Base-by-base conservation (phyloP, 1,140 invertebrate species). In the Psilanteris sp. region DNA sequence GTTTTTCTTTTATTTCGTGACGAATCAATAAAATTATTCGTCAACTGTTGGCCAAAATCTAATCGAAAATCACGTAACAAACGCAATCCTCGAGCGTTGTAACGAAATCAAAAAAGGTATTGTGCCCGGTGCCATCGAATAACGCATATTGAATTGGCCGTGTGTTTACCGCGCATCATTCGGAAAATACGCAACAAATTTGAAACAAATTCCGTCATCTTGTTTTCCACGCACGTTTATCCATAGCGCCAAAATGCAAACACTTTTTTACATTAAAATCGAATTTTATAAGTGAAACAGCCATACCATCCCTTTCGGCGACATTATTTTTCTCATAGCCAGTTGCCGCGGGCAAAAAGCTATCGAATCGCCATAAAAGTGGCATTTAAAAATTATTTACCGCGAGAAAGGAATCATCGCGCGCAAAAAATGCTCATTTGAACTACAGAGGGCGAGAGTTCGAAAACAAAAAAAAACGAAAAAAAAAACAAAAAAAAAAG, bases 361-460 rank as follows among this genome's bases (percentile, higher is more conserved):
- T 36, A 37, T 37, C 15, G 24, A 55, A 13, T 27, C 3, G 16
- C 18, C 4, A 32, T 41, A 32, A 59, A 44, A 44, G 27, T 44
- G 29, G 29, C 15, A 43, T 61, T 61, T 41, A 61, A 44, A 16
- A 46, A 26, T 44, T 24, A 39, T 44, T 44, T 10, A 1, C 20
- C 16, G 11, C 39, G 4, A 44, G 11, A 59, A 59, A 43, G 10
- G 15, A 61, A 36, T 55, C 8, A 41, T 61, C 22, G 14, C 2
- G 10, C 5, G 31, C 54, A 27, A 46, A 46, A 61, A 31, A 46
- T 27, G 7, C 11, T 59, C 41, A 36, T 27, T 61, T 46, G 31
- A 57, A 32, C 24, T 24, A 10, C 27, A 18, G 15, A 26, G 3
- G 2, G 15, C n/a, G 9, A 8, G 14, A 6, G n/a, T 10, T 1